These are phyloP conservation scores for Rafetus swinhoei DNA, from an alignment of 2,113 vertebrate species.

Conservation along the genomic window DNA sequence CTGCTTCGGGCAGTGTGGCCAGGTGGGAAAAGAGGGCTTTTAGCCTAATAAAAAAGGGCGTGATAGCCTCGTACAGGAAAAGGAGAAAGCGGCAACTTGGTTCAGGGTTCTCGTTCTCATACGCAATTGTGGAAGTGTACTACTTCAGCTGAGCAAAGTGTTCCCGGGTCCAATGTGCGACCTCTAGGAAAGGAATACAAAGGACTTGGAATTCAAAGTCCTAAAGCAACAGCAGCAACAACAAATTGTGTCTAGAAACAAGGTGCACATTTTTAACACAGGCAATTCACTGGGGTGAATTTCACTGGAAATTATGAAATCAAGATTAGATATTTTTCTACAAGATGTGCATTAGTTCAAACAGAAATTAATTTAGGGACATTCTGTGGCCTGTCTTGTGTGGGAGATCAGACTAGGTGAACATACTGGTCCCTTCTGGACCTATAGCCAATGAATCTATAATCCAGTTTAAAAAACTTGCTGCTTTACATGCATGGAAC, in stretches of 20 bases:
- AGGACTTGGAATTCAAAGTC: not conserved
- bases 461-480: not conserved
- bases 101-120: not conserved
- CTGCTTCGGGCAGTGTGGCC: not conserved
- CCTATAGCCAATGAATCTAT: not conserved
- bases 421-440: not conserved
- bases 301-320: not conserved
- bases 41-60: not conserved
- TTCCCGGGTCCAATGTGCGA: accelerated
- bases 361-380: not conserved
- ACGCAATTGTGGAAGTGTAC: not conserved
- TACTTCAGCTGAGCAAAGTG: not conserved
- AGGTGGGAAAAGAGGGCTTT: not conserved
- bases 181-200: not conserved
- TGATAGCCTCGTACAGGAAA: not conserved
- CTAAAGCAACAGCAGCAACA: not conserved
- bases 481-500: not conserved
- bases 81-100: not conserved
- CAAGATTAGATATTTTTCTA: not conserved
- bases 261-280: not conserved
- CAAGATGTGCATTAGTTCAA: not conserved
- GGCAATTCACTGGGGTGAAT: not conserved
- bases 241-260: no score
- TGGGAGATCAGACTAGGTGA: not conserved
- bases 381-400: not conserved